phyloP scores from a whole-genome alignment of 2,797 vertebrate genomes.

The Anguilla obscura region DNA sequence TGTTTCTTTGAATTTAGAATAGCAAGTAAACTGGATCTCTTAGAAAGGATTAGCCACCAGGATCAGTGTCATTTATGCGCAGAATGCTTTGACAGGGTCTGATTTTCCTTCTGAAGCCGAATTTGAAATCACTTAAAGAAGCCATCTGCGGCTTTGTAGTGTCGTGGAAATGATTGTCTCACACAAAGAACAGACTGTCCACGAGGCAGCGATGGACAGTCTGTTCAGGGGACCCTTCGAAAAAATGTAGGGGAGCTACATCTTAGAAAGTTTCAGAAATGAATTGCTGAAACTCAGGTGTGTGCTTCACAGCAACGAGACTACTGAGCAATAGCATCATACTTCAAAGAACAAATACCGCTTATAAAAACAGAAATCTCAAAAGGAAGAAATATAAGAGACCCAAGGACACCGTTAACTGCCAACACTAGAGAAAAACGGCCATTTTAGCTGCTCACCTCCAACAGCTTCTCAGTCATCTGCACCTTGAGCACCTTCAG shows the following conservation, averaged over 20 bases:
- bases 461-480: constrained; percentile 66
- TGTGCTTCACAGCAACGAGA: background rate
- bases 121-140: background rate
- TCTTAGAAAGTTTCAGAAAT: background rate
- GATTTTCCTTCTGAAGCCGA: background rate
- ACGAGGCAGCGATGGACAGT: too few relatives aligned
- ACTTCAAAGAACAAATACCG: background rate
- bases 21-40: constrained; percentile 15
- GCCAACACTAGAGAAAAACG: background rate
- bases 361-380: background rate
- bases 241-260: background rate
- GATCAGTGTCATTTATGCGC: background rate
- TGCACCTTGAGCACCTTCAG: constrained; percentile 65
- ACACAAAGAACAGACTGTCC: too few relatives aligned
- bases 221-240: background rate
- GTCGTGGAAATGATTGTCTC: background rate
- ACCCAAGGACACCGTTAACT: background rate
- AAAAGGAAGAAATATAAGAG: background rate
- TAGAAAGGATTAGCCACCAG: background rate
- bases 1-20: constrained; percentile 3
- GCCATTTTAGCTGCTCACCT: constrained; percentile 56
- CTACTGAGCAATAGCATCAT: background rate
- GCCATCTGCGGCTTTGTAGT: background rate
- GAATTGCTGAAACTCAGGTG: background rate
- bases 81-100: background rate